phyloP scores from a whole-genome alignment of 2,888 invertebrate genomes.

The Cryptocephalus moraei region DNA sequence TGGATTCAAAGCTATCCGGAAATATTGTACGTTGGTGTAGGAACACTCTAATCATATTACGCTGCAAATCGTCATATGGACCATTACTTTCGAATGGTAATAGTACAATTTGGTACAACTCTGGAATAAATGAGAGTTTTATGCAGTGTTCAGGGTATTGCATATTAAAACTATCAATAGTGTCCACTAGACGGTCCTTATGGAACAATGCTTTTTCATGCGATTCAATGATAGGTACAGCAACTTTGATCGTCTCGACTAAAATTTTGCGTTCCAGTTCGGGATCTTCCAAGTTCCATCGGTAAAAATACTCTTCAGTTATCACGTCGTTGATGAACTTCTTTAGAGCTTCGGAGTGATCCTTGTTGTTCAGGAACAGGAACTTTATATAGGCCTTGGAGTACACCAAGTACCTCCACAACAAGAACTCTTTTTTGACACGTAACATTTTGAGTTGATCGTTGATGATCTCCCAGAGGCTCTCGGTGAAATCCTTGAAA shows the following conservation, averaged over 20 bases:
- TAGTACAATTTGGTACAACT: constrained; percentile 3
- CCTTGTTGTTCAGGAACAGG: constrained; percentile 1
- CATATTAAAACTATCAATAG: not conserved
- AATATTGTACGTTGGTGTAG: not conserved
- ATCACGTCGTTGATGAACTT: not conserved
- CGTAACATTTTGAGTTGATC: constrained; percentile 9
- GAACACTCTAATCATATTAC: not conserved
- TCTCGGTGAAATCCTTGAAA: constrained; percentile 5
- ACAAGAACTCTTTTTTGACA: constrained; percentile 1
- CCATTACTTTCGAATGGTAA: not conserved
- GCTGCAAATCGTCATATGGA: not conserved
- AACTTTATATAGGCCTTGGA: not conserved
- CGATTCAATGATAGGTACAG: not conserved
- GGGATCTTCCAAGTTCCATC: not conserved
- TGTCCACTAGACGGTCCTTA: no score
- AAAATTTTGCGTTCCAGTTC: constrained; percentile 2
- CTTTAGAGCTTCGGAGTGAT: not conserved
- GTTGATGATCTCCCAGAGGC: constrained; percentile 10
- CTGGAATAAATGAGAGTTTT: not conserved
- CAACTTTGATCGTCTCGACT: constrained; percentile 1
- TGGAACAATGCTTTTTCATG: no score
- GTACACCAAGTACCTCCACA: not conserved
- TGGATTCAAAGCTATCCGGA: not conserved
- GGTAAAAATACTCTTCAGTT: not conserved
- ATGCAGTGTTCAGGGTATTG: constrained; percentile 1